Base-by-base conservation (phyloP, 1,140 invertebrate genomes). In the Drosophila nigrodunni region DNA sequence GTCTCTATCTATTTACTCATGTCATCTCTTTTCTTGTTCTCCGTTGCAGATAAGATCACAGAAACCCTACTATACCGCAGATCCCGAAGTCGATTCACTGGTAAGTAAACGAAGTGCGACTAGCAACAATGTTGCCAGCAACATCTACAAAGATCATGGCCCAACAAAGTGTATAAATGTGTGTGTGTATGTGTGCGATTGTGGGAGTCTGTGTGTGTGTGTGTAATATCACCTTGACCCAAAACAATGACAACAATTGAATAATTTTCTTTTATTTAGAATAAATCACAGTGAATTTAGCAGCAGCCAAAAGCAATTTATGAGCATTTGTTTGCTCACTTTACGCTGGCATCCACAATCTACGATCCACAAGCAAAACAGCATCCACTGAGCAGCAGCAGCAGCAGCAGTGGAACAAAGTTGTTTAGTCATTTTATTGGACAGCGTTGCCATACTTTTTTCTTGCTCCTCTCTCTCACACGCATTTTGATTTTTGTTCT, bases 1-100 rank as follows among this genome's bases (percentile, higher is more conserved):
- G 8, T 50, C 44, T 57, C 41, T 15, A 15, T 50, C 34, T 30
- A 30, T 30, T 35, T 41, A 67, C 62, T 77, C 7, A 68, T 74
- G 21, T 35, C 21, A 18, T 67, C 52, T 74, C 50, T 52, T 62
- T 65, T 62, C 54, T 52, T 62, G 46, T 47, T 35, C 15, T 62
- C 39, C 37, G 44, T 30, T 97, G 91, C 96, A 98, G 97, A 98
- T 98, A 95, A 96, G 97, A 94, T 96, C 97, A 95, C 97, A 99
- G 94, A 98, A 98, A 95, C 97, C 97, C 92, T 98, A 98, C 95
- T 99, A 99, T 94, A 97, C 97, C 94, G 97, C 98, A 92, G 98
- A 99, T 94, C 97, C 97, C 92, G 98, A 99, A 96, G 97, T 99
- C 93, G 98, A 99, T 94, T 98, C 97, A 94, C 95, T 99, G 95